These are phyloP conservation scores for Leptopilina boulardi DNA, from an alignment of 1,140 invertebrate species.

Conservation along the genomic window DNA sequence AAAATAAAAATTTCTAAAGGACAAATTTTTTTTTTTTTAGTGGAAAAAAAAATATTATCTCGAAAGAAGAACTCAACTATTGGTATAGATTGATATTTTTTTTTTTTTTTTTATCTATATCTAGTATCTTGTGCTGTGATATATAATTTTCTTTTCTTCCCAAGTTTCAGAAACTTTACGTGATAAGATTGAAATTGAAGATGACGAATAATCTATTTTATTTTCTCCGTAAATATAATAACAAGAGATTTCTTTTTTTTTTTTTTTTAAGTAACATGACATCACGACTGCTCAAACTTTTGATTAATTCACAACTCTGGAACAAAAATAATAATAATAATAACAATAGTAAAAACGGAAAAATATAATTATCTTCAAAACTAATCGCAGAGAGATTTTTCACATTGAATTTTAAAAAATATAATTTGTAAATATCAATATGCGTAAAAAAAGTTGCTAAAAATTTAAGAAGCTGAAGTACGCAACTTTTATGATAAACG, in stretches of 20 bases:
- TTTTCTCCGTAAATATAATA: not conserved
- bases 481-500: no score
- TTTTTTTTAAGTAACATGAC: not conserved
- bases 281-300: not conserved
- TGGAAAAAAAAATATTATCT: not conserved
- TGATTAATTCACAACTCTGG: not conserved
- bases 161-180: not conserved
- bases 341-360: not conserved
- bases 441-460: no score
- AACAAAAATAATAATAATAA: not conserved
- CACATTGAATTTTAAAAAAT: no score
- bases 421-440: no score
- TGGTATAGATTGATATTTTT: not conserved
- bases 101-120: not conserved
- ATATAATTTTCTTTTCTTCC: slow-evolving; percentile 3
- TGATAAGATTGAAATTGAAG: slow-evolving; percentile 26
- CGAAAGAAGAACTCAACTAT: not conserved
- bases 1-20: not conserved
- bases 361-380: not conserved
- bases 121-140: not conserved
- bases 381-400: not conserved
- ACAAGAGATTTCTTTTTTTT: no score
- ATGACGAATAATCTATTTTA: slow-evolving; percentile 2
- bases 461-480: no score
- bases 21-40: no score